Percentiles rank a stretch among this genome's conserved stretches.
Evolutionary conservation across 2,113 vertebrate genomes (phyloP).

Genomic region (Pollimyrus isidori): DNA sequence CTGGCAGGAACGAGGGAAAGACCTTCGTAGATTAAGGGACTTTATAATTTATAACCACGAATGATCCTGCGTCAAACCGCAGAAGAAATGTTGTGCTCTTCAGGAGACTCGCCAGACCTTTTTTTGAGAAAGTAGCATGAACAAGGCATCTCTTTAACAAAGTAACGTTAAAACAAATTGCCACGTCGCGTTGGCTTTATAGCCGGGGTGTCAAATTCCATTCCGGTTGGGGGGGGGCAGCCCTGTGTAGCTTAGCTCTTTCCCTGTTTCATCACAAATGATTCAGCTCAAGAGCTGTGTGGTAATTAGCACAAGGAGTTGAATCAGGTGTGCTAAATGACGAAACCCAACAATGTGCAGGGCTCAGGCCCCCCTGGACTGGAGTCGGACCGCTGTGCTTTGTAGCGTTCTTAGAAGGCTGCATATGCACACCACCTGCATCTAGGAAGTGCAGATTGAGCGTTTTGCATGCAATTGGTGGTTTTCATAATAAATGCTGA

Average conservation of each 20-base stretch:
- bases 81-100: background rate
- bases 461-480: background rate
- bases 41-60: background rate
- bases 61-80: background rate
- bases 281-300: too few species aligned
- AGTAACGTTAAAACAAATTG: background rate
- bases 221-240: too few species aligned
- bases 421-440: background rate
- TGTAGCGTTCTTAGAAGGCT: background rate
- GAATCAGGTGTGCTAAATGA: too few species aligned
- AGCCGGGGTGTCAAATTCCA: too few species aligned
- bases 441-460: background rate
- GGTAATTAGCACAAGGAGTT: too few species aligned
- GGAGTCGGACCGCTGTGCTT: background rate
- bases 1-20: background rate
- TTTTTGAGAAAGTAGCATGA: background rate
- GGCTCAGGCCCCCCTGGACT: too few species aligned
- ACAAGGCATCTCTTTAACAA: background rate
- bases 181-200: background rate
- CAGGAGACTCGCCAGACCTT: background rate
- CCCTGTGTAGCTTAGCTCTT: too few species aligned
- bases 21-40: background rate
- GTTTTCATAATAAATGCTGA: background rate
- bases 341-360: too few species aligned
- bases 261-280: too few species aligned